Evolutionary conservation across 1,140 invertebrate genomes (phyloP).

Genomic region (Eciton burchellii): DNA sequence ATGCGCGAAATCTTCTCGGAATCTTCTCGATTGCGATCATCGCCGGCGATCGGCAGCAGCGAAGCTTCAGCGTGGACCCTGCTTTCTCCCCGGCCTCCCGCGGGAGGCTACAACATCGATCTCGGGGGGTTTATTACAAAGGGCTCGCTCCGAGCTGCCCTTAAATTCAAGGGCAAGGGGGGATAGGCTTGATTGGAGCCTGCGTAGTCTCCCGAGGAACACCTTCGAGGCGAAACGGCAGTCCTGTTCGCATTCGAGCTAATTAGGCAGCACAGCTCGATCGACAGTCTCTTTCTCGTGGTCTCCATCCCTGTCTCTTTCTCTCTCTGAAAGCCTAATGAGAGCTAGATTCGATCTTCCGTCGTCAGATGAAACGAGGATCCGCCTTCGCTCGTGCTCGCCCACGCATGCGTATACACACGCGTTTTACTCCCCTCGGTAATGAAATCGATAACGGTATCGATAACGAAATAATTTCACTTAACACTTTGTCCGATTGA

Average conservation of each 20-base stretch:
- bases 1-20: neutral
- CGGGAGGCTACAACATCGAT: neutral
- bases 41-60: neutral
- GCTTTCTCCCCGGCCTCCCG: constrained; percentile 1
- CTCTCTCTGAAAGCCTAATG: neutral
- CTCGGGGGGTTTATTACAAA: constrained; percentile 17
- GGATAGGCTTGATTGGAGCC: constrained; percentile 34
- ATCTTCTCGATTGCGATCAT: neutral
- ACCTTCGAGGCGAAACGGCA: constrained; percentile 17
- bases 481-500: constrained; percentile 30
- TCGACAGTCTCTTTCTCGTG: constrained; percentile 8
- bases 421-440: neutral
- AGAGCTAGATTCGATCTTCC: constrained; percentile 60
- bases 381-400: neutral
- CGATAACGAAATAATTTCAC: constrained; percentile 37
- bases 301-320: too few species aligned
- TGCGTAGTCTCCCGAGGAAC: neutral
- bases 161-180: constrained; percentile 1
- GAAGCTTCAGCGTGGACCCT: neutral
- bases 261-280: constrained; percentile 54
- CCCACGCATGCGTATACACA: neutral
- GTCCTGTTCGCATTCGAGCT: constrained; percentile 34
- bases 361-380: constrained; percentile 39
- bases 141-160: constrained; percentile 14
- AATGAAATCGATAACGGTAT: too few species aligned